Conservation (phyloP, 2,797 vertebrate species). For the Melanotaenia nigrans region DNA sequence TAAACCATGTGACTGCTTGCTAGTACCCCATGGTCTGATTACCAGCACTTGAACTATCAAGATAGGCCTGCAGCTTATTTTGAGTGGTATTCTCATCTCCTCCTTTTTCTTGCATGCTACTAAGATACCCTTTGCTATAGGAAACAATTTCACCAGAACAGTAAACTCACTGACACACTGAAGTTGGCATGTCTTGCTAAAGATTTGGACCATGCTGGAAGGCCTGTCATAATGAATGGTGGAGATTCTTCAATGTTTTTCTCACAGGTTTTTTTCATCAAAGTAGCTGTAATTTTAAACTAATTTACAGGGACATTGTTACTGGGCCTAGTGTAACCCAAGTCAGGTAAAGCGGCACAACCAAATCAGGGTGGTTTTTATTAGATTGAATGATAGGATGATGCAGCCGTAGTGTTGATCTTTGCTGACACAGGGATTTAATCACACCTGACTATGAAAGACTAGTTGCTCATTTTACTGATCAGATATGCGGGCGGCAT, state of each 20-base stretch:
- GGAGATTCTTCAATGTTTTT: neutral
- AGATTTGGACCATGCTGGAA: neutral
- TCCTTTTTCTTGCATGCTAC: neutral
- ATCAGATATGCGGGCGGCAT: neutral
- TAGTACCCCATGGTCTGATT: neutral
- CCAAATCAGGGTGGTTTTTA: neutral
- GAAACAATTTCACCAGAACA: neutral
- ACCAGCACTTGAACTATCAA: neutral
- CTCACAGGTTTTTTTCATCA: too few relatives aligned
- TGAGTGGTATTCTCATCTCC: neutral
- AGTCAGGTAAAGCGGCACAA: neutral
- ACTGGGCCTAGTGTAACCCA: neutral
- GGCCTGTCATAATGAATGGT: neutral
- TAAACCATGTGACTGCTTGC: neutral
- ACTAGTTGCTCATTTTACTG: neutral
- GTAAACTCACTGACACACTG: neutral
- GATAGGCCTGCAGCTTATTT: neutral
- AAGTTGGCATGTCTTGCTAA: neutral
- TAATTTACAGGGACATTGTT: neutral
- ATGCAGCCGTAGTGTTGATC: neutral
- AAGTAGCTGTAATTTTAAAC: too few relatives aligned
- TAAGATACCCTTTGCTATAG: neutral
- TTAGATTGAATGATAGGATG: neutral
- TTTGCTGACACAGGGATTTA: neutral
- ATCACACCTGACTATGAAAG: neutral